Base-by-base conservation (phyloP, 2,888 invertebrate genomes). In the Thera britannica region DNA sequence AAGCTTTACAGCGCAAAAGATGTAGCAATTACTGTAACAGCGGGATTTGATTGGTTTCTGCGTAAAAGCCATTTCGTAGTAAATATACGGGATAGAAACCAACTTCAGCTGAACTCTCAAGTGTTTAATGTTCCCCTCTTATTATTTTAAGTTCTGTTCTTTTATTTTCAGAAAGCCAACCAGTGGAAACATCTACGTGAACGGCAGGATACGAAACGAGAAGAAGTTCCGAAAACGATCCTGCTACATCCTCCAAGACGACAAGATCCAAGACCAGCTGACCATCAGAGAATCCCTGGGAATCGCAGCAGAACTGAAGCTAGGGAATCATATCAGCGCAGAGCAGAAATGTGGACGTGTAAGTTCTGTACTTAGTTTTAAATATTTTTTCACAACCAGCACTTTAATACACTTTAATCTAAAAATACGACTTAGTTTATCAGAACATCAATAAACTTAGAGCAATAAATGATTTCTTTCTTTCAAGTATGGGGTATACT, bases 201-300 rank as follows among this genome's bases (percentile, higher is more conserved):
- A 98, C 82, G 96, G 96, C 3, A 93, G 94, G 46, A 81, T 93
- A 56, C 93, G 97, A 51, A 95, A 96, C 75, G 93, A 96, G 72
- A 95, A 96, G 74, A 89, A 94, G 66, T 96, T 98, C 77, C 94
- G 96, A 55, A 95, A 96, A 78, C 95, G 96, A 72, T 96, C 97
- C 2, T 98, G 98, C 76, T 98, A 98, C 89, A 98, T 99, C 72
- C 97, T 98, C 94, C 99, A 99, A 87, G 96, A 97, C 78, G 97
- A 97, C 78, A 95, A 95, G 81, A 94, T 98, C 34, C 96, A 98
- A 79, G 96, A 97, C 0, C 95, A 97, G 83, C 94, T 99, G 48
- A 97, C 97, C 2, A 97, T 98, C 3, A 94, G 95, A 62, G 99
- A 99, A 90, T 96, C 97, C 8, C 97, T 99, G 95, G 94, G 94